Conservation (phyloP, 2,113 vertebrate species). For the Phocoena phocoena region DNA sequence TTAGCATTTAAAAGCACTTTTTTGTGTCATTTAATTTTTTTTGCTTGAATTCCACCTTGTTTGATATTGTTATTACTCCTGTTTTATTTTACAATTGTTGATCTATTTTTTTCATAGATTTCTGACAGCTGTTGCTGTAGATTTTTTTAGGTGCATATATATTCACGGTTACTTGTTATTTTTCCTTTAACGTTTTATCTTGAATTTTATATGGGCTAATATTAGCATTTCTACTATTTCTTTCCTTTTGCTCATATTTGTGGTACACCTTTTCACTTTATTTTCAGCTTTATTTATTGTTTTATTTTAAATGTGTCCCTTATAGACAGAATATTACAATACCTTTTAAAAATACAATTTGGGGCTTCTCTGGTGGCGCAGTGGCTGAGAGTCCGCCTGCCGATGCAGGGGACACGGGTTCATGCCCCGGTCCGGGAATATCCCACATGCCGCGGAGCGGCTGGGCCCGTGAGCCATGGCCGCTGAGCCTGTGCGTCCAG, state of each 20-base stretch:
- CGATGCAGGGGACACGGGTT: too few species aligned
- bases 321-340: not conserved
- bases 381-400: too few species aligned
- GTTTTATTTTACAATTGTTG: too few species aligned
- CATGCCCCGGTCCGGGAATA: too few species aligned
- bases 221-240: not conserved
- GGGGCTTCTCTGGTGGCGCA: too few species aligned
- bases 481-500: too few species aligned
- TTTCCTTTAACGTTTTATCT: not conserved
- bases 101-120: not conserved
- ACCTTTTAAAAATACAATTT: not conserved
- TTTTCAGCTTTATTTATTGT: not conserved
- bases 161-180: not conserved
- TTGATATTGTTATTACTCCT: not conserved
- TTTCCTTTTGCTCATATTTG: not conserved
- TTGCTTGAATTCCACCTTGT: not conserved
- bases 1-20: not conserved
- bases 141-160: not conserved
- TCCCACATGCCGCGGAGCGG: too few species aligned
- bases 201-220: not conserved
- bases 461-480: too few species aligned
- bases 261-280: not conserved
- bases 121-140: not conserved
- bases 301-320: not conserved
- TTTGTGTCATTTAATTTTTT: not conserved